Base-by-base conservation (phyloP, 2,113 vertebrate species). In the Myotis yumanensis region DNA sequence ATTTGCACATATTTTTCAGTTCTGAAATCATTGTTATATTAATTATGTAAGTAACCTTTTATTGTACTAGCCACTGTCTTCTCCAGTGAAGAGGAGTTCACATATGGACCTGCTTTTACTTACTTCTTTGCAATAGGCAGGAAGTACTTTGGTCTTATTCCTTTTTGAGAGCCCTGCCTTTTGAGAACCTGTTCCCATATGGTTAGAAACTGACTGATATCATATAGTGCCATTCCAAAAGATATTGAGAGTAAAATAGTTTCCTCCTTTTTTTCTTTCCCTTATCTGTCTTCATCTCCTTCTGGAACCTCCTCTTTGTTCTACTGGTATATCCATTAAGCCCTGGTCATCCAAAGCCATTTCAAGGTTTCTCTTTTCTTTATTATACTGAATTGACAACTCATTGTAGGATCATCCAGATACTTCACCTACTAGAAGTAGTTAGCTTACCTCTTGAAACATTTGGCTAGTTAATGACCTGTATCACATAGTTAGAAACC, bases 1-100 rank as follows among this genome's bases (percentile, higher is more conserved):
- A 17, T 77, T 28, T 85, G 32, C 2, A 69, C 46, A 28, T 80
- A 62, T 62, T 82, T 90, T 86, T 76, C n/a, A 86, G 37, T 83
- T 85, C 72, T 86, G 81, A 91, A 93, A 86, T 35, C 20, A 28
- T 59, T 68, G 6, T 87, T 86, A 54, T 59, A 51, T 95, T 91
- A 75, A 83, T 87, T 95, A 90, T 77, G 12, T 91, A 51, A 73
- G 37, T 48, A 71, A 62, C n/a, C 4, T 10, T 37, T 94, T 94
- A 82, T 54, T 95, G 7, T 90, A 32, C 5, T 40, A 84, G 48
- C 81, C 35, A 64, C 51, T 89, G 22, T 59, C n/a, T 86, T 89
- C 77, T 90, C n/a, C 89, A 54, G 20, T 79, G 89, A 91, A 62
- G 25, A 81, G 15, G 64, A 82, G 46, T 82, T 11, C 62, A 46